A percentile compares a stretch with the other conserved stretches of the same genome.
These are phyloP conservation scores for Mungos mungo DNA, from an alignment of 2,113 vertebrate species.

Conservation along the genomic window DNA sequence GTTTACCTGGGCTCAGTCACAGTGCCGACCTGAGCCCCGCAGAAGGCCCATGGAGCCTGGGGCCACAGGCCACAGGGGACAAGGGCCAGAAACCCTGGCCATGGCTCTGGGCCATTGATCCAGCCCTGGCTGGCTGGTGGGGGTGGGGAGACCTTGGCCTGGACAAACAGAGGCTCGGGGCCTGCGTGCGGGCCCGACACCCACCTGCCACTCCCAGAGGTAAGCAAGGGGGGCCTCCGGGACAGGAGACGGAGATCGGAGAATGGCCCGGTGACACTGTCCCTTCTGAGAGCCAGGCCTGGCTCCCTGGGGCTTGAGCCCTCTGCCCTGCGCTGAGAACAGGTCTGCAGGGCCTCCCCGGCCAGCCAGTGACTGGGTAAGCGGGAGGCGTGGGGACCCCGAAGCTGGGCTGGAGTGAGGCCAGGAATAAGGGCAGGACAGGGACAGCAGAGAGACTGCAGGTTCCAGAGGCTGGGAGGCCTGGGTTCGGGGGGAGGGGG, in stretches of 20 bases:
- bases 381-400: background rate
- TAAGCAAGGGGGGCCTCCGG: slow-evolving; percentile 74
- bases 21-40: background rate
- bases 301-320: background rate
- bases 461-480: background rate
- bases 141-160: slow-evolving; percentile 81
- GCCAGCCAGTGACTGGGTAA: background rate
- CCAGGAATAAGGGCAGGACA: fast-evolving
- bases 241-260: background rate
- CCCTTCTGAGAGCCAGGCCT: background rate
- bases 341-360: background rate
- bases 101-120: slow-evolving; percentile 79
- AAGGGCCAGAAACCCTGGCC: slow-evolving; percentile 78
- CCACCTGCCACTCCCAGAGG: slow-evolving; percentile 78
- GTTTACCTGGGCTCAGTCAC: slow-evolving; percentile 53
- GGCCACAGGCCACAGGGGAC: slow-evolving; percentile 77
- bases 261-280: background rate
- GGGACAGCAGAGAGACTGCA: background rate
- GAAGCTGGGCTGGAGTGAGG: background rate
- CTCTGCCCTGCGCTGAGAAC: fast-evolving
- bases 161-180: slow-evolving; percentile 80
- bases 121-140: slow-evolving; percentile 1
- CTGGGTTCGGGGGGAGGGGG: background rate
- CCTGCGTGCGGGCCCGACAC: slow-evolving; percentile 46
- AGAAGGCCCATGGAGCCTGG: slow-evolving; percentile 59